phyloP scores from a whole-genome alignment of 2,797 vertebrate species.

The Kryptolebias ocellatus region DNA sequence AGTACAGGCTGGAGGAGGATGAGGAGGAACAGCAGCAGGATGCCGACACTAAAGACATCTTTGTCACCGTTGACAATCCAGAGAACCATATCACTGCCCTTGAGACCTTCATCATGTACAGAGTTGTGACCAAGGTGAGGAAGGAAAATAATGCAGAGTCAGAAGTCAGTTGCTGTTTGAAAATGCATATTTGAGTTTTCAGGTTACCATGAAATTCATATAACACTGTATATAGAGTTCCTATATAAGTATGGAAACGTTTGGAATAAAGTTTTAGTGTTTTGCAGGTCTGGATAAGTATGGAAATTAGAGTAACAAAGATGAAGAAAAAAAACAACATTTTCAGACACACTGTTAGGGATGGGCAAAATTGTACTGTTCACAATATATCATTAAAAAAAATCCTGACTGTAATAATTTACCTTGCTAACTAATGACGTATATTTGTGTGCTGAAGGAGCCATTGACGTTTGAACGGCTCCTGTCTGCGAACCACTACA shows the following conservation, averaged over 20 bases:
- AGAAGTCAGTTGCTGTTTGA: not conserved
- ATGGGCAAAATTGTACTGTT: too few species aligned
- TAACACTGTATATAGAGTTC: not conserved
- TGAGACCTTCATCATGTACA: slow-evolving; percentile 94
- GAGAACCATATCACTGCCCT: slow-evolving; percentile 94
- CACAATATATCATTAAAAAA: too few species aligned
- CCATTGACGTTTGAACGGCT: too few species aligned
- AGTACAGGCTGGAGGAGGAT: slow-evolving; percentile 86
- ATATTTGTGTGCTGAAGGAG: too few species aligned
- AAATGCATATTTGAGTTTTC: not conserved
- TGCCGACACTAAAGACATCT: slow-evolving; percentile 86
- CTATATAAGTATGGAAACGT: not conserved
- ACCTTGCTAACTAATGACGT: too few species aligned
- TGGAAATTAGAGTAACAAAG: too few species aligned
- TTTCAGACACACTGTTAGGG: too few species aligned
- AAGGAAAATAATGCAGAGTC: not conserved
- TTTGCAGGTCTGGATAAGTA: not conserved
- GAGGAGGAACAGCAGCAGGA: slow-evolving; percentile 47
- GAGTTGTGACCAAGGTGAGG: slow-evolving; percentile 90
- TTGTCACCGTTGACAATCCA: slow-evolving; percentile 91
- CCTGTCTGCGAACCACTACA: too few species aligned
- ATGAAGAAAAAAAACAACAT: too few species aligned
- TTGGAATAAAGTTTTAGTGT: not conserved
- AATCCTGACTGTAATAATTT: too few species aligned
- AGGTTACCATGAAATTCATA: too few species aligned